phyloP scores from a whole-genome alignment of 2,888 invertebrate species.

The Chrysolina haemoptera region DNA sequence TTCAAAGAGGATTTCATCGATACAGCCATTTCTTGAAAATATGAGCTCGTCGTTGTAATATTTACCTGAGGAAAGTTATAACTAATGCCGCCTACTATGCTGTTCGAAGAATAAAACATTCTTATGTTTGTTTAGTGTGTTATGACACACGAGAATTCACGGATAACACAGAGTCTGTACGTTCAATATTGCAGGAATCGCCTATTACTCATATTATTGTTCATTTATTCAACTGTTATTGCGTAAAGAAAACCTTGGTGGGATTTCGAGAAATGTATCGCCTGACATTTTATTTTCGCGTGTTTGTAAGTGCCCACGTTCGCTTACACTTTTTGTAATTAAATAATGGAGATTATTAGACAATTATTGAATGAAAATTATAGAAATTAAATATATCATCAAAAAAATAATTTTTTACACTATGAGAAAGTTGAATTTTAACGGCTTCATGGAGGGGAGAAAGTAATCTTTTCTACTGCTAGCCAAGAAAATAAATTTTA shows the following conservation, averaged over 20 bases:
- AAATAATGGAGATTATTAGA: background rate
- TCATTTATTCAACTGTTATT: slow-evolving; percentile 17
- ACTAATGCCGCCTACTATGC: slow-evolving; percentile 10
- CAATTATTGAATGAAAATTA: background rate
- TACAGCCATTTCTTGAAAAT: background rate
- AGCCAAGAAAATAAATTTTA: too few species aligned
- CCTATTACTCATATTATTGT: slow-evolving; percentile 16
- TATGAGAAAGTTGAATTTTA: too few species aligned
- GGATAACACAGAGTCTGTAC: slow-evolving; percentile 9
- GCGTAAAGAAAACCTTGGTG: slow-evolving; percentile 23
- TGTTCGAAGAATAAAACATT: slow-evolving; percentile 14
- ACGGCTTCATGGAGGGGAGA: too few species aligned
- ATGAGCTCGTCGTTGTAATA: background rate
- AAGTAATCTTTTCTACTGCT: too few species aligned
- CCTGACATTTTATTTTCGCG: slow-evolving; percentile 11
- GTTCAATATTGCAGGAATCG: slow-evolving; percentile 19
- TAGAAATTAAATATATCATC: too few species aligned
- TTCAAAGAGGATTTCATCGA: background rate
- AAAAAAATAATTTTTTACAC: too few species aligned
- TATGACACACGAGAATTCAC: slow-evolving; percentile 21
- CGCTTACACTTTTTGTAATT: background rate
- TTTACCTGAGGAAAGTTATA: background rate
- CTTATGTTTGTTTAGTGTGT: slow-evolving; percentile 12
- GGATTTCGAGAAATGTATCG: slow-evolving; percentile 26
- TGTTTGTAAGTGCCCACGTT: slow-evolving; percentile 9